Evolutionary conservation across 37 sponge, comb jelly and placozoan species (phyloP).

Genomic region (Petrosia ficiformis): DNA sequence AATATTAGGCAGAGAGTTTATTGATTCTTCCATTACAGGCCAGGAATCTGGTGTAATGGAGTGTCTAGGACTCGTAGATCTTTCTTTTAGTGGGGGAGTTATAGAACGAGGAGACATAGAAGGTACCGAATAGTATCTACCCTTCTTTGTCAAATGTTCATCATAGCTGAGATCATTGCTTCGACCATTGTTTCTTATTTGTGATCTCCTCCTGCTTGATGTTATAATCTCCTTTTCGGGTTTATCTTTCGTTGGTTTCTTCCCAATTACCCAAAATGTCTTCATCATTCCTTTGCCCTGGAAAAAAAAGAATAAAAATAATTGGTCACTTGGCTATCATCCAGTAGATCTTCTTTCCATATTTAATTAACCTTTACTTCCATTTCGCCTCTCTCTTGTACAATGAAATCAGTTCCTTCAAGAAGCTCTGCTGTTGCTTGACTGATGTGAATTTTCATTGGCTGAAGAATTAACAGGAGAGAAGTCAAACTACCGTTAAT

Average conservation of each 20-base stretch:
- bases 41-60: constrained; percentile 25
- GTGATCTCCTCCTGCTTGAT: not conserved
- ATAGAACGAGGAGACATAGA: not conserved
- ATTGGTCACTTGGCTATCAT: too few relatives aligned
- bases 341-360: not conserved
- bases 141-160: not conserved
- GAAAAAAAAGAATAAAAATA: not conserved
- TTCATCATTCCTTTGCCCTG: constrained; percentile 77
- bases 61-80: not conserved
- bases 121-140: too few relatives aligned
- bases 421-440: constrained; percentile 40
- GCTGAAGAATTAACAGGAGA: constrained; percentile 12
- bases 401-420: constrained; percentile 17
- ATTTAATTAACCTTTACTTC: constrained; percentile 38
- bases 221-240: constrained; percentile 6
- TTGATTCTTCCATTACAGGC: constrained; percentile 23
- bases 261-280: constrained; percentile 56
- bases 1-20: not conserved
- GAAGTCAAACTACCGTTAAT: not conserved
- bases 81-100: not conserved
- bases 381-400: constrained; percentile 42
- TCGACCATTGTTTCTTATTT: not conserved
- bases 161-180: not conserved
- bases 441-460: constrained; percentile 63
- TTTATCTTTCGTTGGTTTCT: not conserved